These are phyloP conservation scores for Agapostemon virescens DNA, from an alignment of 2,888 invertebrate species.

Conservation along the genomic window DNA sequence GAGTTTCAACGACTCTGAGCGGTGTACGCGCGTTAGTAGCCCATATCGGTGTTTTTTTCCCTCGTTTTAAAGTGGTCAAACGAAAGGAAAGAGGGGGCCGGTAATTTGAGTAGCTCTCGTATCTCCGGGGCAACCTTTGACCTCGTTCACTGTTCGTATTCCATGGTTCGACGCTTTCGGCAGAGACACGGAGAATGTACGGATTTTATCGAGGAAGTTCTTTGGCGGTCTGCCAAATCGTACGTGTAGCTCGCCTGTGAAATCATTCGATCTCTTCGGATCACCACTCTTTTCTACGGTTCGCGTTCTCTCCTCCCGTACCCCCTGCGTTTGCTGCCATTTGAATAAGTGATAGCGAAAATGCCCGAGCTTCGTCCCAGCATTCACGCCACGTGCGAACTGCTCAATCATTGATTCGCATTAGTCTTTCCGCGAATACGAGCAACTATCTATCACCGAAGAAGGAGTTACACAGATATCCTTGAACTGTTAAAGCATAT, in stretches of 20 bases:
- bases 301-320: neutral
- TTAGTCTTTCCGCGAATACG: neutral
- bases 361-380: too few species aligned
- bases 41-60: slow-evolving; percentile 17
- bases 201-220: slow-evolving; percentile 79
- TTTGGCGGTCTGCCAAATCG: slow-evolving; percentile 87
- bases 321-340: neutral
- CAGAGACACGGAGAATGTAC: slow-evolving; percentile 50
- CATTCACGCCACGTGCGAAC: slow-evolving; percentile 1
- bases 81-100: slow-evolving; percentile 32
- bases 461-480: too few species aligned
- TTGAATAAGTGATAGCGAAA: slow-evolving; percentile 30
- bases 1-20: slow-evolving; percentile 10
- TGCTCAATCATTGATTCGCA: slow-evolving; percentile 1
- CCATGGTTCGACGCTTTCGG: slow-evolving; percentile 55
- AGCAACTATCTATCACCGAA: neutral
- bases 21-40: neutral
- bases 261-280: slow-evolving; percentile 49
- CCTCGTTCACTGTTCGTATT: slow-evolving; percentile 42
- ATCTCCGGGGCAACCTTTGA: slow-evolving; percentile 46
- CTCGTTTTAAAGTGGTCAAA: slow-evolving; percentile 29
- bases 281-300: slow-evolving; percentile 9
- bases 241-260: slow-evolving; percentile 70
- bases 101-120: slow-evolving; percentile 57
- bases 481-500: too few species aligned